Percentiles rank a stretch among this genome's conserved stretches.
Evolutionary conservation across 2,113 vertebrate genomes (phyloP).

Genomic region (Arenaria interpres): DNA sequence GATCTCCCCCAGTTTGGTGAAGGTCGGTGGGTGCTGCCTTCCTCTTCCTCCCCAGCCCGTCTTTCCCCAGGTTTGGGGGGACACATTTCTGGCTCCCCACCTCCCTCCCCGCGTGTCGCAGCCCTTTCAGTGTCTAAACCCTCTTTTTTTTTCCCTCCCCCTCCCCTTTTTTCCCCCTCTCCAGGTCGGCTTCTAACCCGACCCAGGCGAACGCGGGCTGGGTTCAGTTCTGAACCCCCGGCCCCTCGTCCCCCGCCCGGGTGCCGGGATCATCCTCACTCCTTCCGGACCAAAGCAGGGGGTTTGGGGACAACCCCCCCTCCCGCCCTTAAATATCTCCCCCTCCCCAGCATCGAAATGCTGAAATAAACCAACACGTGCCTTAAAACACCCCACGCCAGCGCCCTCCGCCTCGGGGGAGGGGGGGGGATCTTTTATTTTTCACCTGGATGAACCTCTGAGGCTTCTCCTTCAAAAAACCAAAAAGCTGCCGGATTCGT

Average conservation of each 20-base stretch:
- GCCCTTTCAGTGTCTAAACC: background rate
- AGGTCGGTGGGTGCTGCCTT: background rate
- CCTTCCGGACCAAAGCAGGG: conserved; percentile 9
- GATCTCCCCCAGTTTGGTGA: too few relatives aligned
- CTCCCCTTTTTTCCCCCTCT: rapidly evolving
- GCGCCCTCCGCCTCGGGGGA: background rate
- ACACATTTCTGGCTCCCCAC: rapidly evolving
- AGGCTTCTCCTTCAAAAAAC: background rate
- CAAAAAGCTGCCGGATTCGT: rapidly evolving
- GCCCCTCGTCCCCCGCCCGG: background rate
- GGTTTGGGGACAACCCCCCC: background rate
- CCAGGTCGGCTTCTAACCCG: conserved; percentile 59
- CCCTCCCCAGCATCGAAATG: rapidly evolving
- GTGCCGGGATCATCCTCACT: background rate
- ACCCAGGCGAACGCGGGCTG: conserved; percentile 62
- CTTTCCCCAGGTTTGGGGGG: background rate
- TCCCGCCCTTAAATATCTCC: background rate
- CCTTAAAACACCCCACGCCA: background rate
- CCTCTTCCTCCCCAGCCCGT: background rate
- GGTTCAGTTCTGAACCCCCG: conserved; percentile 77
- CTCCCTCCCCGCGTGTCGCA: rapidly evolving
- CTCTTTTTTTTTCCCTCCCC: too few relatives aligned
- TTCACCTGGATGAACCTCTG: background rate
- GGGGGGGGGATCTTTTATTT: background rate
- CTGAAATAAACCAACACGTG: background rate